Base-by-base conservation (phyloP, 1,140 invertebrate species). In the Ceratina australensis region DNA sequence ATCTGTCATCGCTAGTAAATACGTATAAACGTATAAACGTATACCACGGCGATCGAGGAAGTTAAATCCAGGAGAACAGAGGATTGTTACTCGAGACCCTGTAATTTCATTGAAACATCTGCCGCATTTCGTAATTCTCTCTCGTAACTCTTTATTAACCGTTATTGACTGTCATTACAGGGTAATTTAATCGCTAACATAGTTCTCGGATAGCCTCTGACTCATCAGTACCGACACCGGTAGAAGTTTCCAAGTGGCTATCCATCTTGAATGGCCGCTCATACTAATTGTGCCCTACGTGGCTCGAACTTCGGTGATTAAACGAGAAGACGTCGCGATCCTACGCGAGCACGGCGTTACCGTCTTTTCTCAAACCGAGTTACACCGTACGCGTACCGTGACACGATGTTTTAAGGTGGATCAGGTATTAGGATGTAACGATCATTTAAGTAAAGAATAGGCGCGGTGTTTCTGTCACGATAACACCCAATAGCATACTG, bases 271-370 rank as follows among this genome's bases (percentile, higher is more conserved):
- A 59, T 18, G 33, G 0, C 59, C 54, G 54, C 24, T 57, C 52
- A 18, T 24, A 59, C 68, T 71, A 71, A 71, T 71, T 59, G 68
- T 59, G 12, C 28, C 24, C 54, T 54, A 59, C 54, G 22, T 15
- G 16, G 68, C 68, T 68, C 28, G 18, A 71, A 71, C 33, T 71
- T 71, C 10, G 54, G 54, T 71, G 47, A 71, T 71, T 71, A 71
- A 33, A n/a, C 54, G 8, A 13, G 61, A 22, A 47, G 33, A 13
- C 15, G n/a, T 13, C 10, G 22, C 28, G 28, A 71, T 71, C 59
- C 33, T 59, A 13, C 12, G 20, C 22, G 26, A n/a, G 12, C 33
- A 22, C 20, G 2, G 8, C 20, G n/a, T 68, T 28, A 15, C 20
- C 3, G 52, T 28, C 68, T 71, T 71, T 59, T 59, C 33, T 20